phyloP scores from a whole-genome alignment of 2,113 vertebrate genomes.

The Rhinolophus sinicus region DNA sequence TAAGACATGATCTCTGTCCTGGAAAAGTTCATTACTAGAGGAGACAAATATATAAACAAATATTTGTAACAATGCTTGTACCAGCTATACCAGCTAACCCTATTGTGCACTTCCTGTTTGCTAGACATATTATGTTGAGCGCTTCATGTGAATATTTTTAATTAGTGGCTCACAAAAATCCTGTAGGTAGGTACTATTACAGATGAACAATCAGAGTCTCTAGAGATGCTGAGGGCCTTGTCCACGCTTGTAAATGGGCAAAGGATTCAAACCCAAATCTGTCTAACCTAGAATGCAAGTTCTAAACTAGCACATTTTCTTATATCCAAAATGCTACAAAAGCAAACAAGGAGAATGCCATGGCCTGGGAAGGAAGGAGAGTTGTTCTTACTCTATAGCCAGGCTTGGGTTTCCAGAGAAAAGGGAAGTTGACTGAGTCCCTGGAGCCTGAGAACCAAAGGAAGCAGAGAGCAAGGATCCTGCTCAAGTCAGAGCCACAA shows the following conservation, averaged over 20 bases:
- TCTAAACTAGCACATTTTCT: background rate
- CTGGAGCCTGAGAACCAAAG: background rate
- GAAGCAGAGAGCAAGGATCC: background rate
- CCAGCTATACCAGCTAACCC: background rate
- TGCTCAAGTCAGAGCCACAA: background rate
- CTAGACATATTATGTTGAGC: background rate
- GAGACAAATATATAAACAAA: background rate
- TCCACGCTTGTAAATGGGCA: background rate
- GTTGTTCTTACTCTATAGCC: background rate
- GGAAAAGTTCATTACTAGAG: background rate
- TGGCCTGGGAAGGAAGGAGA: accelerated
- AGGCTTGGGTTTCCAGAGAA: background rate
- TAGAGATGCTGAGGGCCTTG: background rate
- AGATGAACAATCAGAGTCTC: background rate
- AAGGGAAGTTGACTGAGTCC: background rate
- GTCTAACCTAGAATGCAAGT: background rate
- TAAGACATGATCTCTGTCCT: background rate
- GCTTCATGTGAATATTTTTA: background rate
- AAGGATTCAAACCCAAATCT: background rate
- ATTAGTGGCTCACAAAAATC: background rate
- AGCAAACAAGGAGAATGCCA: background rate
- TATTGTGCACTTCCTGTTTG: background rate
- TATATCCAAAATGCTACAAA: background rate
- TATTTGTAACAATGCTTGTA: background rate
- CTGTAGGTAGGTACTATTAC: background rate